Evolutionary conservation across 2,113 vertebrate genomes (phyloP).

Genomic region (Lamprotornis superbus): DNA sequence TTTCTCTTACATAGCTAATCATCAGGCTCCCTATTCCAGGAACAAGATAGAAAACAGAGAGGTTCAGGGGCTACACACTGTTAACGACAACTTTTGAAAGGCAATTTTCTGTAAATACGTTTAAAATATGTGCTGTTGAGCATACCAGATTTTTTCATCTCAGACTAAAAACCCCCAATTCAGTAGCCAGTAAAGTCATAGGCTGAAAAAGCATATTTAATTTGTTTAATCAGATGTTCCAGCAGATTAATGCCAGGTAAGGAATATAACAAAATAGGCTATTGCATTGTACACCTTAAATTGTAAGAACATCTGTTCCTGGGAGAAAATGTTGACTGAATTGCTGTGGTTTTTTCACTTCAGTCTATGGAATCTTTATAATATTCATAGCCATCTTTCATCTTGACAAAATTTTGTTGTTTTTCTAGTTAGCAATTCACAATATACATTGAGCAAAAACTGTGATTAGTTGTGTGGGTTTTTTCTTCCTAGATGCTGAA

Average conservation of each 20-base stretch:
- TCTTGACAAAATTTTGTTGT: not conserved
- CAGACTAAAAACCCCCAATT: not conserved
- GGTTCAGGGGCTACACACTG: not conserved
- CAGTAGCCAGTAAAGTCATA: not conserved
- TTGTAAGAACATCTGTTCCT: not conserved
- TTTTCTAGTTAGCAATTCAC: slow-evolving; percentile 1
- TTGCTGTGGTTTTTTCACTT: not conserved
- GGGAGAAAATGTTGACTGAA: accelerated
- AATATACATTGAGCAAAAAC: not conserved
- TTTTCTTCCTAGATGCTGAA: not conserved
- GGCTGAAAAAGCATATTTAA: not conserved
- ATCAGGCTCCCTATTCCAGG: not conserved
- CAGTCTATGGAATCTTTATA: not conserved
- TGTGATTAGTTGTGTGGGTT: not conserved
- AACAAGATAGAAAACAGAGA: not conserved
- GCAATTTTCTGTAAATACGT: not conserved
- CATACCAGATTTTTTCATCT: not conserved
- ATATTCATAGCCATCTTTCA: not conserved
- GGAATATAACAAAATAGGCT: not conserved
- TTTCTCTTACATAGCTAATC: not conserved
- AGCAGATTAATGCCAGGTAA: not conserved
- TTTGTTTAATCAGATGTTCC: not conserved
- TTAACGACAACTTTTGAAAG: not conserved
- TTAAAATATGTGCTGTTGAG: not conserved
- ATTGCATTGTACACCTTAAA: not conserved